Conservation (phyloP, 2,797 vertebrate genomes). For the Poeciliopsis paucimaculata region DNA sequence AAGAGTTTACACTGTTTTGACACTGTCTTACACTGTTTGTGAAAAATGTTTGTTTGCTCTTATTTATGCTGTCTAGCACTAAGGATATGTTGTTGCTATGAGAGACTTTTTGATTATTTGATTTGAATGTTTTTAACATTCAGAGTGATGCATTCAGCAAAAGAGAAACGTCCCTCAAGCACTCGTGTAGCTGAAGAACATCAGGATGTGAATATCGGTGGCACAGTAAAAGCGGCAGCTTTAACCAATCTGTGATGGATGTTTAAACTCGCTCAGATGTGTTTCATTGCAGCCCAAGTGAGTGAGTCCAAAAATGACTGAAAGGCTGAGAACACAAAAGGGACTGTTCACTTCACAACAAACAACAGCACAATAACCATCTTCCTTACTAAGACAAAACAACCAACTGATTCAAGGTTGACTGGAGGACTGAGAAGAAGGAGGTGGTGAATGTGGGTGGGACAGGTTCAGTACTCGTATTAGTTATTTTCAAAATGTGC, state of each 20-base stretch:
- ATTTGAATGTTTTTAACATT: not conserved
- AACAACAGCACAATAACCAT: slow-evolving; percentile 65
- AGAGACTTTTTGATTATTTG: not conserved
- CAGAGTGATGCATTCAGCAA: not conserved
- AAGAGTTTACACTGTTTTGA: not conserved
- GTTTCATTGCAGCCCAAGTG: slow-evolving; percentile 44
- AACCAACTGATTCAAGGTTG: slow-evolving; percentile 69
- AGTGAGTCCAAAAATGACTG: slow-evolving; percentile 24
- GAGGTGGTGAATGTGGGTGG: slow-evolving; percentile 26
- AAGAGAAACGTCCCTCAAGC: not conserved
- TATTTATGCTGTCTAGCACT: not conserved
- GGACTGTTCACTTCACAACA: slow-evolving; percentile 63
- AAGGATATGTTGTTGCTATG: not conserved
- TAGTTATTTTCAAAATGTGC: slow-evolving; percentile 75
- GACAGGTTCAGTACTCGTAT: slow-evolving; percentile 68
- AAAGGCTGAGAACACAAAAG: slow-evolving; percentile 47
- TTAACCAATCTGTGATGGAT: not conserved
- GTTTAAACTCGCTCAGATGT: not conserved
- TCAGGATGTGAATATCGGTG: not conserved
- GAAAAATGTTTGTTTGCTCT: not conserved
- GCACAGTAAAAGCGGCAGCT: not conserved
- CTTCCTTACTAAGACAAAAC: slow-evolving; percentile 64
- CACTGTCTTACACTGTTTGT: not conserved
- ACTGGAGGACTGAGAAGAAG: slow-evolving; percentile 40
- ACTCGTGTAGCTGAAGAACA: not conserved